phyloP scores from a whole-genome alignment of 2,888 invertebrate species.

The Coenonympha glycerion region DNA sequence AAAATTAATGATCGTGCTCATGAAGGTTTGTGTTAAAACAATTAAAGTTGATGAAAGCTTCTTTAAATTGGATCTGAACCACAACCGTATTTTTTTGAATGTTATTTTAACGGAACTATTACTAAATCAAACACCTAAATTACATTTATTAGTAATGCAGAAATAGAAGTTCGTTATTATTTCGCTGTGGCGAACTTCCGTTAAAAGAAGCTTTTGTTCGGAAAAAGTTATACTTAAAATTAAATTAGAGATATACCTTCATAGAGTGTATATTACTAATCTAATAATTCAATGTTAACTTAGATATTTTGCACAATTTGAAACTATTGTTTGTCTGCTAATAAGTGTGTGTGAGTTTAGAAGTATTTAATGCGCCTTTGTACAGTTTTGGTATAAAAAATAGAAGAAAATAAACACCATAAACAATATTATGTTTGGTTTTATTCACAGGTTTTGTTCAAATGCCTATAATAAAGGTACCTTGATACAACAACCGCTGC shows the following conservation, averaged over 20 bases:
- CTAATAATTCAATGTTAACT: background rate
- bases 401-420: constrained; percentile 20
- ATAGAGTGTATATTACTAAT: background rate
- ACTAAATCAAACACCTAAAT: background rate
- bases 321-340: constrained; percentile 6
- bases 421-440: constrained; percentile 11
- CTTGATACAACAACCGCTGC: too few relatives aligned
- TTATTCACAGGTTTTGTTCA: too few relatives aligned
- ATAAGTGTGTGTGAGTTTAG: constrained; percentile 10
- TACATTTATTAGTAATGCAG: background rate
- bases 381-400: constrained; percentile 26
- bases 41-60: constrained; percentile 19
- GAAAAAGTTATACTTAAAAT: background rate
- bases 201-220: background rate
- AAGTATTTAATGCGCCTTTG: constrained; percentile 17
- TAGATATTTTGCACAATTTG: background rate
- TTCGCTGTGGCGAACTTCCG: background rate
- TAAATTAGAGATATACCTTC: background rate
- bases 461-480: too few relatives aligned
- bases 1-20: constrained; percentile 52
- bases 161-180: background rate
- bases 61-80: constrained; percentile 10
- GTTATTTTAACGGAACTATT: background rate
- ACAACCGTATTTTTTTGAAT: background rate
- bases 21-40: constrained; percentile 44